Evolutionary conservation across 2,113 vertebrate species (phyloP).

Genomic region (Okapia johnstoni): DNA sequence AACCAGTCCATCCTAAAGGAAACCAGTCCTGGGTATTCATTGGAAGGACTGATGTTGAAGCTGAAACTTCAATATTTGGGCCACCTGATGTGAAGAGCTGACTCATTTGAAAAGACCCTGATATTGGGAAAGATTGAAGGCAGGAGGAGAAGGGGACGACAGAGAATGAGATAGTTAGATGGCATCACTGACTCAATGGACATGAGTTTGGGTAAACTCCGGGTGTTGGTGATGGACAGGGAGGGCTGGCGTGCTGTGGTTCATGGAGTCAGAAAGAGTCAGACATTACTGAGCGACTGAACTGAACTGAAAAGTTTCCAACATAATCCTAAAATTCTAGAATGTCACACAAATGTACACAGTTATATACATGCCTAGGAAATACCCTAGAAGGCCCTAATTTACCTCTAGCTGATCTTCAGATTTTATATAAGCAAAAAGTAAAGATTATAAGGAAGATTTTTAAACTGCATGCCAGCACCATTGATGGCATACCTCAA

Average conservation of each 20-base stretch:
- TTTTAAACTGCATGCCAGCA: neutral
- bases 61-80: neutral
- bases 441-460: neutral
- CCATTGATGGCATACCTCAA: neutral
- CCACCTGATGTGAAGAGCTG: rapidly evolving
- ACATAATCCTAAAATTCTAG: neutral
- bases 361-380: neutral
- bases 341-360: neutral
- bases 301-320: neutral
- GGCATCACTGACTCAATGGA: neutral
- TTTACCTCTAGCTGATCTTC: neutral
- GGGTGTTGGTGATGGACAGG: neutral
- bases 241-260: neutral
- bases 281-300: neutral
- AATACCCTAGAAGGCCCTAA: neutral
- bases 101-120: neutral
- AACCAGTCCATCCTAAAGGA: neutral
- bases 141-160: neutral
- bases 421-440: neutral
- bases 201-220: neutral
- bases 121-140: neutral
- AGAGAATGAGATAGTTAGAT: neutral
- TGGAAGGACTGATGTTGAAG: neutral
- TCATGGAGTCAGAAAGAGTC: rapidly evolving
- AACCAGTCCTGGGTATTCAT: neutral